Evolutionary conservation across 2,888 invertebrate genomes (phyloP).

Genomic region (Cepaea hortensis): DNA sequence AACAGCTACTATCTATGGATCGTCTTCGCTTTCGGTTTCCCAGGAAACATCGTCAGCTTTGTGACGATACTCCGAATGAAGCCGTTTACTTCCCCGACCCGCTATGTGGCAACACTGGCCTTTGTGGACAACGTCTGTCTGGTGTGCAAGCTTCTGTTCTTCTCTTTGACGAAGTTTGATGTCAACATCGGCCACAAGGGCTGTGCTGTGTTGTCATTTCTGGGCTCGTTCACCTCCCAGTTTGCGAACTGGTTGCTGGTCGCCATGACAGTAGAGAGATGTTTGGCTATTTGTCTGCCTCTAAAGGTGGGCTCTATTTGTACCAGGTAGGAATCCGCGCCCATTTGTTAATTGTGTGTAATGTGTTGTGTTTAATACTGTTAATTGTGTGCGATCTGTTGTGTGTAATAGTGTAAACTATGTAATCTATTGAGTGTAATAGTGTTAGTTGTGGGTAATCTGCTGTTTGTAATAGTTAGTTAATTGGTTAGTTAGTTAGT

Average conservation of each 20-base stretch:
- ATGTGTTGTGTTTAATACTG: not conserved
- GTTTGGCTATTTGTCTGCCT: constrained; percentile 69
- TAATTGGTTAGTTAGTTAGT: too few relatives aligned
- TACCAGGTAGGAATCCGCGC: constrained; percentile 45
- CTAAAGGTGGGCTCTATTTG: constrained; percentile 61
- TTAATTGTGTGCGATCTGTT: not conserved
- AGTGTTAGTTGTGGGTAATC: too few relatives aligned
- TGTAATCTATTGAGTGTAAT: not conserved
- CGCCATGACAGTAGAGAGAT: constrained; percentile 68
- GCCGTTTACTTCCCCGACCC: constrained; percentile 61
- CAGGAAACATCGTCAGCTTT: constrained; percentile 62
- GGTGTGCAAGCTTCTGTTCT: constrained; percentile 57
- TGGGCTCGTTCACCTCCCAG: constrained; percentile 61
- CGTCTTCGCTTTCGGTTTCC: constrained; percentile 62
- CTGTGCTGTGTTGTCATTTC: constrained; percentile 62
- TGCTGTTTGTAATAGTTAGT: too few relatives aligned
- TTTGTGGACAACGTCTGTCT: constrained; percentile 64
- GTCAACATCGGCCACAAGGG: constrained; percentile 55
- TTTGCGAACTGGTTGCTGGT: constrained; percentile 71
- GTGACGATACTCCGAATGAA: constrained; percentile 62
- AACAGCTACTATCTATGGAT: constrained; percentile 65
- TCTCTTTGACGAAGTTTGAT: constrained; percentile 57
- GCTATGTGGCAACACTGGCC: constrained; percentile 64
- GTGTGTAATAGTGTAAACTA: not conserved
- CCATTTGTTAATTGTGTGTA: not conserved